Conservation (phyloP, 92 coral and sea anemone genomes). For the Hydrozoanthus gracilis region DNA sequence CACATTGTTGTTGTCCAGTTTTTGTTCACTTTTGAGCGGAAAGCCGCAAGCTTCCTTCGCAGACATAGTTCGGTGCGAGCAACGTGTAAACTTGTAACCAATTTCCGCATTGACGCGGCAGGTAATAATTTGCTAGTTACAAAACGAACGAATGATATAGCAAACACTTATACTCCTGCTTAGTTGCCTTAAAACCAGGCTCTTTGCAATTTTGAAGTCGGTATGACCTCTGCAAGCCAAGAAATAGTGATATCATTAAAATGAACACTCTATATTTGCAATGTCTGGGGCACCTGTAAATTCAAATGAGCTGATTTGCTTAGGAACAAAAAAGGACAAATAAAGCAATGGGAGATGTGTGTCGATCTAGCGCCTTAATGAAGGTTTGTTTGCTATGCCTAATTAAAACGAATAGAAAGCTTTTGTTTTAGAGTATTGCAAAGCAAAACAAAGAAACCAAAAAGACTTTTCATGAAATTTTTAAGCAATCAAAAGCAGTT, state of each 20-base stretch:
- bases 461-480: too few species aligned
- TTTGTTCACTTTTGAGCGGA: too few species aligned
- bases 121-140: neutral
- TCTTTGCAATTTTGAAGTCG: neutral
- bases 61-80: too few species aligned
- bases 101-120: too few species aligned
- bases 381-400: neutral
- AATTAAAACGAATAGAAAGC: neutral
- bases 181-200: neutral
- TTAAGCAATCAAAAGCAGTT: too few species aligned
- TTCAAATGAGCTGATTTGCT: neutral
- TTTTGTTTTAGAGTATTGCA: too few species aligned
- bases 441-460: too few species aligned
- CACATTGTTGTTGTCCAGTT: too few species aligned
- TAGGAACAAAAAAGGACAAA: neutral
- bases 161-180: neutral
- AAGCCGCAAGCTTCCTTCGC: too few species aligned
- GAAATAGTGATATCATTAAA: too few species aligned
- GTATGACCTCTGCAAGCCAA: neutral
- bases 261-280: neutral
- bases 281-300: neutral
- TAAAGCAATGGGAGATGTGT: neutral
- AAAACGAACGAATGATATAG: neutral
- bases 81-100: too few species aligned
- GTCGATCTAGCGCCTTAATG: neutral